Evolutionary conservation across 1,140 invertebrate species (phyloP).

Genomic region (Zaprionus inermis): DNA sequence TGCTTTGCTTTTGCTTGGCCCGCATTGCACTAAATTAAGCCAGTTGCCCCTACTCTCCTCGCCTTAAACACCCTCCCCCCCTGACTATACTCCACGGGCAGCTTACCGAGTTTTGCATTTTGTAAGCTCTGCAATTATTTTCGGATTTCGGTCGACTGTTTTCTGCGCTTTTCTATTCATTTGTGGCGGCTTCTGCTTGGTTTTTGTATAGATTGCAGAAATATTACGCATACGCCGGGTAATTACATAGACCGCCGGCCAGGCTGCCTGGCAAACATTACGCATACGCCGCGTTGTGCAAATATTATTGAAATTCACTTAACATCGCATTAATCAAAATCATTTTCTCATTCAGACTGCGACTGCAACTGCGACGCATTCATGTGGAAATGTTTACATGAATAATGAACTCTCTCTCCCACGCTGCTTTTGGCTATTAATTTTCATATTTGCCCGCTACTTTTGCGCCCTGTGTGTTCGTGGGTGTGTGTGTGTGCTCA

Average conservation of each 20-base stretch:
- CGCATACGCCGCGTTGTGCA: slow-evolving; percentile 26
- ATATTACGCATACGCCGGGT: slow-evolving; percentile 55
- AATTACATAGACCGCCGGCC: slow-evolving; percentile 25
- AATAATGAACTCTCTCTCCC: slow-evolving; percentile 42
- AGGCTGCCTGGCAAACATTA: too few species aligned
- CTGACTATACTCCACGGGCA: background rate
- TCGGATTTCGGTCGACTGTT: slow-evolving; percentile 32
- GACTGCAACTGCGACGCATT: slow-evolving; percentile 43
- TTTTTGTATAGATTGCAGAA: too few species aligned
- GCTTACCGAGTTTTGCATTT: slow-evolving; percentile 30
- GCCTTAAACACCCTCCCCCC: background rate
- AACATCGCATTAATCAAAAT: slow-evolving; percentile 66
- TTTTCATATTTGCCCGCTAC: slow-evolving; percentile 55
- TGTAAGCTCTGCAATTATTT: slow-evolving; percentile 50
- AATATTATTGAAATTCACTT: slow-evolving; percentile 39
- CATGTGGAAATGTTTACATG: slow-evolving; percentile 64
- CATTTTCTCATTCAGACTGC: slow-evolving; percentile 43
- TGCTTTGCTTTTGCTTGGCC: slow-evolving; percentile 31
- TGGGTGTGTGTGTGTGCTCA: slow-evolving; percentile 7
- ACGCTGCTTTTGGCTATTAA: slow-evolving; percentile 47
- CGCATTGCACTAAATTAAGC: slow-evolving; percentile 27
- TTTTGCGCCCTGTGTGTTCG: background rate
- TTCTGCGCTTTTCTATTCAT: slow-evolving; percentile 5
- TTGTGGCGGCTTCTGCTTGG: slow-evolving; percentile 4
- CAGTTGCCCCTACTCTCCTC: background rate